Percentiles rank a stretch among this genome's conserved stretches.
Evolutionary conservation across 2,113 vertebrate species (phyloP).

Genomic region (Lophochroa leadbeateri): DNA sequence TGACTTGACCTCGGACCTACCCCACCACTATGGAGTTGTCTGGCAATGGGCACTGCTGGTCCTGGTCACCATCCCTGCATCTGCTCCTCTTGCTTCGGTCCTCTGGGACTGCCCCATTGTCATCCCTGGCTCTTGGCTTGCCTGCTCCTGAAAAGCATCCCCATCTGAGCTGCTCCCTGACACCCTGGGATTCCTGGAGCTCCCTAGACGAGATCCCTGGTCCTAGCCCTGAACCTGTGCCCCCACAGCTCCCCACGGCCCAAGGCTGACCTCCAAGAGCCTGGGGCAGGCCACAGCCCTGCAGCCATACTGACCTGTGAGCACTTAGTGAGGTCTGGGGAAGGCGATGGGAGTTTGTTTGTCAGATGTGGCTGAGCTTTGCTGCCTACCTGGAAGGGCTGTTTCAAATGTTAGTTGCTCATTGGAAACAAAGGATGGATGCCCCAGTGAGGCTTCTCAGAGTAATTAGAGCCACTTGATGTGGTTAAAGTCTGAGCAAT

Average conservation of each 20-base stretch:
- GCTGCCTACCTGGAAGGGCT: neutral
- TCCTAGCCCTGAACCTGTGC: neutral
- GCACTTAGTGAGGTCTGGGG: neutral
- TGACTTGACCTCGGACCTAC: neutral
- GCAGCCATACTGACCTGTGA: neutral
- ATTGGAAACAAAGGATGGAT: neutral
- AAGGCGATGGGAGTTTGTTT: neutral
- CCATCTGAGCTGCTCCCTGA: neutral
- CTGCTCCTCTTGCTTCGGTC: neutral
- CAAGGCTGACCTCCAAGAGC: neutral
- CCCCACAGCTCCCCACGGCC: neutral
- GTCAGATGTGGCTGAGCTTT: neutral
- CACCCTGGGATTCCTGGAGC: neutral
- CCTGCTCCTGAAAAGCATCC: neutral
- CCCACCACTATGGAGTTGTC: neutral
- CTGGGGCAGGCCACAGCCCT: neutral
- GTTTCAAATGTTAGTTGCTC: neutral
- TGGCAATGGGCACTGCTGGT: neutral
- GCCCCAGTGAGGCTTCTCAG: neutral
- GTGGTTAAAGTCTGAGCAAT: neutral
- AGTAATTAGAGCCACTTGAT: neutral
- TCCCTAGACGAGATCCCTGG: neutral
- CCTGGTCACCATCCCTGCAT: neutral
- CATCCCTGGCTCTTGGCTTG: neutral
- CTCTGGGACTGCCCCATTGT: neutral